Evolutionary conservation across 1,140 invertebrate species (phyloP), one percentile per base, ranked within the genome.

Genomic region (Bombus confusus): DNA sequence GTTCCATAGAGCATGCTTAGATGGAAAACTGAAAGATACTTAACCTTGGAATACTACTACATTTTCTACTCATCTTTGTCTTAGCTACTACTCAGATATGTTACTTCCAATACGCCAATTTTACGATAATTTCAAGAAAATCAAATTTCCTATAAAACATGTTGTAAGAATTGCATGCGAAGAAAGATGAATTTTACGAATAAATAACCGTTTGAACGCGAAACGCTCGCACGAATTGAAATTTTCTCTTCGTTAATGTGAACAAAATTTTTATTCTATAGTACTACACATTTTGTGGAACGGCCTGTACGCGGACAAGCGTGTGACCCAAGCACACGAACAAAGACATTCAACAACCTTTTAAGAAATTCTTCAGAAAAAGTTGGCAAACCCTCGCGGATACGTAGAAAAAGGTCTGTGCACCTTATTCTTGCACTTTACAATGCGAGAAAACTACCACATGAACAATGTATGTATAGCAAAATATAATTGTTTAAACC

Each of bases 291-390:
- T 25, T n/a, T 47, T 64, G 13, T 81, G 80, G 9, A 74, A 74
- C 69, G 57, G 1, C n/a, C 69, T 79, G 52, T 79, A 83, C 37
- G 18, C 28, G 37, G 39, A 75, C 71, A 3, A 25, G n/a, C 22
- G 43, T 31, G 37, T 47, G 37, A 47, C 37, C 39, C 57, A 66
- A 47, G 47, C 43, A 43, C 79, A 15, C 25, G 47, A 52, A 83
- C 75, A 31, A 47, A 83, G 39, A 77, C 64, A 79, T 87, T 87
- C 69, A 76, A 52, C 43, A 43, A 62, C 57, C 80, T 87, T 79
- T 88, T 80, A 84, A 87, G 81, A 87, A 87, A 87, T 88, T 37
- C 57, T 66, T n/a, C 47, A 28, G 71, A 76, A 80, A 88, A 87
- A 87, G 86, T 87, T 87, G 52, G 77, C 39, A 47, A 81, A 59